Evolutionary conservation across 2,888 invertebrate species (phyloP), one percentile per base, ranked within the genome.

Genomic region (Nineta flava): DNA sequence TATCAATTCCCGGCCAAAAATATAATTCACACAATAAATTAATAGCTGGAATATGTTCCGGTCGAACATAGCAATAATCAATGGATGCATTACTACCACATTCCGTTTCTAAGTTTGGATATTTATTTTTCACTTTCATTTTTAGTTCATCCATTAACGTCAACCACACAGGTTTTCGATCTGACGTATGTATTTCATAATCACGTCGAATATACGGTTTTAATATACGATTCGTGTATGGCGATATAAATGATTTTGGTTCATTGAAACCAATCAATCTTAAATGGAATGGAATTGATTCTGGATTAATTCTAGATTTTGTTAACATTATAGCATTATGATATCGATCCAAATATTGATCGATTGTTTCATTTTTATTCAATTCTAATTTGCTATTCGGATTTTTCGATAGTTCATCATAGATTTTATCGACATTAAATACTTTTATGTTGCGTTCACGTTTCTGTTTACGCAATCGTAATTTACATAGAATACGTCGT

Each of bases 1-100:
- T 69, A 66, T 94, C 92, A 53, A 94, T 85, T 45, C 91, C 92
- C 2, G 91, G 86, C 93, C 94, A 94, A 68, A 94, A 94, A 65
- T 81, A 83, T 59, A 83, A 80, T 54, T 83, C 78, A 54, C 87
- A 84, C 13, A 93, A 69, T 51, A 77, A 79, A 66, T 94, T 94
- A 54, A 94, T 80, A 0, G 88, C 85, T 1, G 90, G 83, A 55
- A 94, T 82, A 63, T 92, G 91, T 59, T 90, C 84, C 1, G 91
- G 87, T 38, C 84, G 76, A 15, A 94, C 81, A 63, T 93, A 93
- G 56, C 84, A 85, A 67, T 83, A 94, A 69, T 92, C 90, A 10
- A 94, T 72, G 1, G 86, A 72, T 2, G 76, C 74, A 50, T 70
- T 32, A 40, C 32, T 31, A 41, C 38, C 15, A 49, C 35, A 16